Base-by-base conservation (phyloP, 2,797 vertebrate species). In the Pygocentrus nattereri region DNA sequence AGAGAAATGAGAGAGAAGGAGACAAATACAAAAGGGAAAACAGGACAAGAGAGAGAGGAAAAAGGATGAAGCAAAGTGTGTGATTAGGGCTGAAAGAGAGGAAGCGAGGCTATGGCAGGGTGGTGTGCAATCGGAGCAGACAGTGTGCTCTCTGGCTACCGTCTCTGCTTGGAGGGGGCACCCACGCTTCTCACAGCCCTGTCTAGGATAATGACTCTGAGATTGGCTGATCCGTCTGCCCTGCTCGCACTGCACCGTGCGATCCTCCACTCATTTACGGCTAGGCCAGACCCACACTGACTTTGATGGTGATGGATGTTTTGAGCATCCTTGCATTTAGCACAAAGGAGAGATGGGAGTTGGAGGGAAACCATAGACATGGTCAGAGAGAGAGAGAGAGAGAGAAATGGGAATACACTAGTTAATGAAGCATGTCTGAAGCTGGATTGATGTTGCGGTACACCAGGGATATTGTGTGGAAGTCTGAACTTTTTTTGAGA, bases 301-400 rank as follows among this genome's bases (percentile, higher is more conserved):
- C 80, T 78, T 78, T 85, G 80, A 83, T 79, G 71, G 69, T 84
- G 86, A 85, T 82, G 80, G 81, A 87, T 82, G 84, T 79, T 80
- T 75, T 58, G 70, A 79, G 77, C 82, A 69, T 74, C 61, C 54
- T 75, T 41, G 61, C 74, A 67, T 83, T 83, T 80, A 78, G 61
- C 72, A 65, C 76, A 52, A 71, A 76, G 5, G 38, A 84, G 56
- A 80, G 67, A 76, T 68, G 72, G 81, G 79, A 75, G 62, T 74
- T n/a, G 27, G 47, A 27, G 13, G 38, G 25, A 21, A 15, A 21
- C n/a, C 59, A 61, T 59, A 70, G 78, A 0, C 0, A 73, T 30
- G 41, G 23, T 34, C 56, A 85, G 34, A 38, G 38, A 38, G 41
- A 44, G 52, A 21, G 54, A 75, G 68, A 74, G 79, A 76, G 73